These are phyloP conservation scores for Rhizoglyphus robini DNA, from an alignment of 1,140 invertebrate species.

Conservation along the genomic window DNA sequence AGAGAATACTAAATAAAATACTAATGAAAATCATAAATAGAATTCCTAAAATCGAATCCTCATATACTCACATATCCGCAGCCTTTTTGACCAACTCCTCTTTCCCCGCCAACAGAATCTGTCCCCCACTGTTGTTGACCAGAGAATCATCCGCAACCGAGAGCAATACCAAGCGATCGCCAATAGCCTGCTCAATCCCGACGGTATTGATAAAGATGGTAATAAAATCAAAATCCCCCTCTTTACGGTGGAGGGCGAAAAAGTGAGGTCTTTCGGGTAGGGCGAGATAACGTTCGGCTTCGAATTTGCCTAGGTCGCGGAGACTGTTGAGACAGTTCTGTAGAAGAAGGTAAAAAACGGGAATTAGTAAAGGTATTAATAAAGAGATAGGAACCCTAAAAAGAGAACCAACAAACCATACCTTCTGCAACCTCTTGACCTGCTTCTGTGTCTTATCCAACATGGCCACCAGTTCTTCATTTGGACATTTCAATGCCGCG, in stretches of 20 bases:
- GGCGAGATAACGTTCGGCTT: not conserved
- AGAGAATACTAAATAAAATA: not conserved
- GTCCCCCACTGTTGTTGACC: not conserved
- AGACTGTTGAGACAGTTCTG: conserved; percentile 8
- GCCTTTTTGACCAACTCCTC: not conserved
- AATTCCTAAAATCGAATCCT: not conserved
- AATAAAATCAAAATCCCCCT: conserved; percentile 16
- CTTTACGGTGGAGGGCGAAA: conserved; percentile 15
- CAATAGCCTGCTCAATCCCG: not conserved
- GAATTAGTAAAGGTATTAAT: not conserved
- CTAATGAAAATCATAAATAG: not conserved
- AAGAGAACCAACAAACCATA: not conserved
- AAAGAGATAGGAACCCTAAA: not conserved
- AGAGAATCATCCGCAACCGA: conserved; percentile 10
- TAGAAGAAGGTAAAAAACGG: not conserved
- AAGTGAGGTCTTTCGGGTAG: not conserved
- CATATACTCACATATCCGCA: not conserved
- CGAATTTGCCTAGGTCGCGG: conserved; percentile 4
- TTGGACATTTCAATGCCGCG: conserved; percentile 28
- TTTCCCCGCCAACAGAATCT: conserved; percentile 10
- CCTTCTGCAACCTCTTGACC: conserved; percentile 10
- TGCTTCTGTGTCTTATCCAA: conserved; percentile 11
- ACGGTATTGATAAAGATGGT: not conserved
- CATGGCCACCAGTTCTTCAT: conserved; percentile 9
- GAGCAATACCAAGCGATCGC: not conserved